Evolutionary conservation across 1,140 invertebrate genomes (phyloP), one percentile per base, ranked within the genome.

Genomic region (Nasonia longicornis): DNA sequence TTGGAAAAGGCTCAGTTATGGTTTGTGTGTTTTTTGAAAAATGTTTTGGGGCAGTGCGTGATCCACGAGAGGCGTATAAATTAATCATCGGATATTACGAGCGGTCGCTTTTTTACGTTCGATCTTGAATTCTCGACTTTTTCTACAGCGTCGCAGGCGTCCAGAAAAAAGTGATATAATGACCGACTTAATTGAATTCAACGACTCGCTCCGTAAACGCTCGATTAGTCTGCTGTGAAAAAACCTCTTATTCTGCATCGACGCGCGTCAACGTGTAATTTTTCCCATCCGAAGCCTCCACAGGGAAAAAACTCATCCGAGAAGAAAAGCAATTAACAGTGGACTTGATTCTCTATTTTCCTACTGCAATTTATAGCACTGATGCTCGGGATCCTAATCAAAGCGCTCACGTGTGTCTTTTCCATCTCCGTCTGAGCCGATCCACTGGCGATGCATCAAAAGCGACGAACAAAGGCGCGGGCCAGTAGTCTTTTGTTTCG

Each of bases 401-500:
- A 77, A 77, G 14, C 38, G 38, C 38, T 42, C 31, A 35, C 31
- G 3, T 35, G 31, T 10, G 38, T 10, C 64, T 11, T 67, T n/a
- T 67, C 26, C 10, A 38, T 71, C 69, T 7, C 69, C 31, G 10
- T 42, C 38, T 1, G 7, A 42, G 38, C 38, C 38, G 38, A 42
- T 35, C 31, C 64, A 26, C n/a, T 67, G 22, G 66, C 26, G 16
- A 71, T 48, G 77, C 70, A 64, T 73, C 69, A 31, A 52, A 29
- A n/a, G 12, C 11, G 31, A 16, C 38, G 77, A 64, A 79, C 69
- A 63, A 79, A 72, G 69, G 31, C 77, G 12, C 69, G 69, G 35
- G 35, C 69, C 77, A 45, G 77, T 79, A 79, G 78, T 74, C 73
- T 67, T 72, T 76, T 81, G 79, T 81, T 73, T 81, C 64, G 79